Evolutionary conservation across 2,113 vertebrate species (phyloP).

Genomic region (Cricetomys ansorgei): DNA sequence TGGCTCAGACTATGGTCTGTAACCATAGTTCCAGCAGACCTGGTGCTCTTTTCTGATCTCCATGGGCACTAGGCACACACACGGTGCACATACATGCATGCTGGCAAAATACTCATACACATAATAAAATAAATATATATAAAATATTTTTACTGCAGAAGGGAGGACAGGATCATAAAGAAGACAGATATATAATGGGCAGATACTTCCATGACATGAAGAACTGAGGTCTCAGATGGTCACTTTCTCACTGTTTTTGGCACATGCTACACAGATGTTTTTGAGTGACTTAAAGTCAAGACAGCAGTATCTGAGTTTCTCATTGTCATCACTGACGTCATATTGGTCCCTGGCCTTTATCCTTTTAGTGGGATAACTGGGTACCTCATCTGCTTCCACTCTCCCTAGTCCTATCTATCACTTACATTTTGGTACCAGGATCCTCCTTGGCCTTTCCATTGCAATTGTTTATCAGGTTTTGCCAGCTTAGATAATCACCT

Average conservation of each 20-base stretch:
- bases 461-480: background rate
- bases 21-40: background rate
- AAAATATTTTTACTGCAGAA: background rate
- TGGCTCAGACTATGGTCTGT: background rate
- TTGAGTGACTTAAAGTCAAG: background rate
- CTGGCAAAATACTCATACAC: background rate
- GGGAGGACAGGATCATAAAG: background rate
- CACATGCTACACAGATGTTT: background rate
- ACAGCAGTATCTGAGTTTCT: background rate
- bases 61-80: background rate
- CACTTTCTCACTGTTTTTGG: background rate
- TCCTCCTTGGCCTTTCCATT: background rate
- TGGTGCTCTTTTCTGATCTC: background rate
- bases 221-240: background rate
- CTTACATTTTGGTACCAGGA: background rate
- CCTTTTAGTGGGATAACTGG: background rate
- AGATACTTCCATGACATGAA: background rate
- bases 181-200: background rate
- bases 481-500: background rate
- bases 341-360: background rate
- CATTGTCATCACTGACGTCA: background rate
- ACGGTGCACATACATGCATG: background rate
- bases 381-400: background rate
- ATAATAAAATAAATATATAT: background rate
- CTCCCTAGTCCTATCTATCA: background rate